Conservation (phyloP, 2,797 vertebrate species). For the Sciurus carolinensis region DNA sequence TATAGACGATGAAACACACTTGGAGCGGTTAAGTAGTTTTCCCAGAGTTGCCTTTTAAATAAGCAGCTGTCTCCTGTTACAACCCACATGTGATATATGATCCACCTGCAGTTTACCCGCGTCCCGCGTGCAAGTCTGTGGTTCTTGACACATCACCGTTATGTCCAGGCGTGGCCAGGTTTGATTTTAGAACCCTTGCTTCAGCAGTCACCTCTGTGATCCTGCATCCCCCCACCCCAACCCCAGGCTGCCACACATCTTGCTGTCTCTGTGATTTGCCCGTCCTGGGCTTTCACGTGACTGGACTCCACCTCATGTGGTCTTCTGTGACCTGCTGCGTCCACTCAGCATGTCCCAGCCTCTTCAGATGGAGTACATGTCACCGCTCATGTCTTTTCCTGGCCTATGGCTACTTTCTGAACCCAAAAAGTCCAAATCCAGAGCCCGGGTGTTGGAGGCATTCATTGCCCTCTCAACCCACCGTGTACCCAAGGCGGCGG, state of each 20-base stretch:
- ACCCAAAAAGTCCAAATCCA: neutral
- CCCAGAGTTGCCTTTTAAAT: neutral
- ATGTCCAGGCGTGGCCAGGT: neutral
- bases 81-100: neutral
- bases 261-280: neutral
- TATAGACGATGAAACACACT: slow-evolving; percentile 2
- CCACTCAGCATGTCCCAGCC: neutral
- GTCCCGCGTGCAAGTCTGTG: neutral
- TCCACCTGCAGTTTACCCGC: neutral
- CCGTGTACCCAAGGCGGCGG: accelerated
- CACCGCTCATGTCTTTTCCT: neutral
- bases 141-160: neutral
- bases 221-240: neutral
- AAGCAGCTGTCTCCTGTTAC: neutral
- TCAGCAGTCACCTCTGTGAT: accelerated
- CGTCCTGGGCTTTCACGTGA: neutral
- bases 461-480: neutral
- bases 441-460: neutral
- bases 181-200: neutral
- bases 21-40: neutral
- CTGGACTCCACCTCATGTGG: neutral
- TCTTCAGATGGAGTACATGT: neutral
- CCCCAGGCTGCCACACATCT: neutral
- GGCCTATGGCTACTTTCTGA: neutral
- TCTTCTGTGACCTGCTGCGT: neutral